These are phyloP conservation scores for Dryobotodes eremita DNA, from an alignment of 2,888 invertebrate genomes.

Conservation along the genomic window DNA sequence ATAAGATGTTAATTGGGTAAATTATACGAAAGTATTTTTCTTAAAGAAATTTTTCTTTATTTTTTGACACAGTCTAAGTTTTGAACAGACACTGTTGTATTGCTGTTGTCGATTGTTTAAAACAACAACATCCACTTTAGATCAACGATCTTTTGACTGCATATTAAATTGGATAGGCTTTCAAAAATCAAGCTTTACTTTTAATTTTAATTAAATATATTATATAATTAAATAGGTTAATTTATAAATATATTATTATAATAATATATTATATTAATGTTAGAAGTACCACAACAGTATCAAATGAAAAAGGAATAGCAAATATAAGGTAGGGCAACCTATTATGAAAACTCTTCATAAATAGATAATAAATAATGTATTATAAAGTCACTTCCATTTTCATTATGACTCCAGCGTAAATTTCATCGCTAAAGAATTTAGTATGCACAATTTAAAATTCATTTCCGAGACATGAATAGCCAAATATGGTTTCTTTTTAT, in stretches of 20 bases:
- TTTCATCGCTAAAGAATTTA: neutral
- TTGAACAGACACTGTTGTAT: neutral
- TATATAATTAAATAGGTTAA: neutral
- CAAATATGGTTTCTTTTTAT: neutral
- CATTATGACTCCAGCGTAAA: neutral
- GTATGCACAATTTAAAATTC: neutral
- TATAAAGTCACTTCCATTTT: neutral
- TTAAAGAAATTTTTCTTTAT: too few species aligned
- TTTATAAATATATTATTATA: neutral
- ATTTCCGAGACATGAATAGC: neutral
- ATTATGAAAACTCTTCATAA: too few species aligned
- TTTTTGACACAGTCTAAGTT: neutral
- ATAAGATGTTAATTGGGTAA: constrained; percentile 8
- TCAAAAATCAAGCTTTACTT: neutral
- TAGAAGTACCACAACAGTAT: neutral
- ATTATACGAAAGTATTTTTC: constrained; percentile 1
- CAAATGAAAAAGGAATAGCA: neutral
- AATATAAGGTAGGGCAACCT: neutral
- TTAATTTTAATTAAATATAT: neutral
- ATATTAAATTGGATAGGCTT: neutral
- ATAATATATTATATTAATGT: neutral
- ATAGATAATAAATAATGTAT: neutral
- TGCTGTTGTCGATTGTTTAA: neutral
- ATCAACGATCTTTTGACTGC: neutral
- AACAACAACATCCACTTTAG: neutral